Evolutionary conservation across 2,888 invertebrate species (phyloP).

Genomic region (Drosophila nr. perissopoda): DNA sequence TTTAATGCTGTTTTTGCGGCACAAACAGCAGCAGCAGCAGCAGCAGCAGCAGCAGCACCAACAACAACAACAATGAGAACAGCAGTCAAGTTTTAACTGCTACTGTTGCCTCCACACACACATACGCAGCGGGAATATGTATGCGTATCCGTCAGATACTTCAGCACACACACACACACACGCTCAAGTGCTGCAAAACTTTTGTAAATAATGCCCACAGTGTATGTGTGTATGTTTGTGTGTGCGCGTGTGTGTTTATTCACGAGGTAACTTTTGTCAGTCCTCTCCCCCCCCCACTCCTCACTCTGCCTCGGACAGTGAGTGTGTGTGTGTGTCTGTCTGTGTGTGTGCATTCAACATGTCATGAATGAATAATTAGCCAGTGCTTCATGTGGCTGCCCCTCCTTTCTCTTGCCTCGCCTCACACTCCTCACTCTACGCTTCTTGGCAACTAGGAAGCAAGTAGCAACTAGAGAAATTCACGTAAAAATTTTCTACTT

Average conservation of each 20-base stretch:
- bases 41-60: background rate
- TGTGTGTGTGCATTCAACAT: conserved; percentile 66
- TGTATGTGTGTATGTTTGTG: conserved; percentile 17
- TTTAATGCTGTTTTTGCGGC: conserved; percentile 9
- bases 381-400: conserved; percentile 54
- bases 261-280: conserved; percentile 35
- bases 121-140: background rate
- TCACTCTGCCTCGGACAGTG: background rate
- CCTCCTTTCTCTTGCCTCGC: background rate
- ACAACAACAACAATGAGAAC: conserved; percentile 18
- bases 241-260: conserved; percentile 32
- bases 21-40: background rate
- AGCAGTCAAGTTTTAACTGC: conserved; percentile 17
- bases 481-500: conserved; percentile 69
- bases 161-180: conserved; percentile 58
- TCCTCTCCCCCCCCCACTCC: background rate
- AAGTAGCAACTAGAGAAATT: conserved; percentile 41
- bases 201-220: conserved; percentile 64
- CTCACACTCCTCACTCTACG: background rate
- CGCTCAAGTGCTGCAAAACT: conserved; percentile 56
- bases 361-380: conserved; percentile 81
- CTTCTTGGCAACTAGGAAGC: conserved; percentile 43
- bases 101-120: conserved; percentile 27
- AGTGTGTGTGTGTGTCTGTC: background rate
- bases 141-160: conserved; percentile 72